Evolutionary conservation across 2,888 invertebrate genomes (phyloP).

Genomic region (Emmelina monodactyla): DNA sequence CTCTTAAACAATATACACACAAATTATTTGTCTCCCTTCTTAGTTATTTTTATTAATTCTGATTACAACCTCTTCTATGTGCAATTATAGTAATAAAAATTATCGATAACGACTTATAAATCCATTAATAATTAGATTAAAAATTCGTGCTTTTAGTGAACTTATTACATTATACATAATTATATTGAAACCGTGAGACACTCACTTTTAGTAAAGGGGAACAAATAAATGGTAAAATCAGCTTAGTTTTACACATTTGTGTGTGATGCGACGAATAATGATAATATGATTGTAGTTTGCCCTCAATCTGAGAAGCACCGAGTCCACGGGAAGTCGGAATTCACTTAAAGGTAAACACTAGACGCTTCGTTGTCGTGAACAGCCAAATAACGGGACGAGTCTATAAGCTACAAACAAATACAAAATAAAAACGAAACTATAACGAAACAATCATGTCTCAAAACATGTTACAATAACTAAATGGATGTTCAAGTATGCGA

Average conservation of each 20-base stretch:
- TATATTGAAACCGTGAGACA: conserved; percentile 31
- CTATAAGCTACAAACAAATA: conserved; percentile 23
- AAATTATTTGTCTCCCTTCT: conserved; percentile 61
- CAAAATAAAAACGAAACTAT: conserved; percentile 19
- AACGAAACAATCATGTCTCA: conserved; percentile 20
- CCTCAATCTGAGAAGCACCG: conserved; percentile 9
- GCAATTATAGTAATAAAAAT: conserved; percentile 38
- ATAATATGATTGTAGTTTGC: conserved; percentile 20
- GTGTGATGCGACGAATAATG: not conserved
- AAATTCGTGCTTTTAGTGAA: conserved; percentile 51
- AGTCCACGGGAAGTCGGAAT: conserved; percentile 15
- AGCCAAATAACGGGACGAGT: conserved; percentile 45
- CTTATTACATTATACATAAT: conserved; percentile 36
- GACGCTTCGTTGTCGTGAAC: conserved; percentile 59
- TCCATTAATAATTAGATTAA: conserved; percentile 28
- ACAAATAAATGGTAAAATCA: conserved; percentile 19
- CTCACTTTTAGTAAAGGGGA: conserved; percentile 20
- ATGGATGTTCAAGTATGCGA: conserved; percentile 27
- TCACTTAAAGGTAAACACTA: conserved; percentile 35
- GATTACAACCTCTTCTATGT: conserved; percentile 65
- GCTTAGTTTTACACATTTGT: conserved; percentile 15
- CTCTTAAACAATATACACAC: conserved; percentile 61
- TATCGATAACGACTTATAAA: conserved; percentile 1
- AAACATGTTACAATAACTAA: conserved; percentile 20
- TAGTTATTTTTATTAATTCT: conserved; percentile 42